Conservation (phyloP, 1,140 invertebrate genomes). For the Heliconius congener region DNA sequence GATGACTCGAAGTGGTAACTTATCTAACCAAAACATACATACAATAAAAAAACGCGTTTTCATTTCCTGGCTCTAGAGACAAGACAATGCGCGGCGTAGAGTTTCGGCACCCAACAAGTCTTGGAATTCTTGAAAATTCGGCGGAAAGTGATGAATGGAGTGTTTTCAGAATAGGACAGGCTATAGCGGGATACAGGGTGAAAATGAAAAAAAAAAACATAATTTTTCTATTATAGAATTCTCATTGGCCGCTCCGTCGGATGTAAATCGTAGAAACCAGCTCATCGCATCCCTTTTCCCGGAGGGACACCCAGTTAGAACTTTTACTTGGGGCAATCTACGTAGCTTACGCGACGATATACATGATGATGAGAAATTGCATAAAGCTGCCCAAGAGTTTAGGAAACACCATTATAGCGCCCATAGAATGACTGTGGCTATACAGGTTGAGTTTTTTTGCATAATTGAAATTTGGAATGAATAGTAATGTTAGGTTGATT, state of each 20-base stretch:
- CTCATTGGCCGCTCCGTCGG: constrained; percentile 86
- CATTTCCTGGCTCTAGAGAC: no score
- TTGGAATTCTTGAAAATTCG: constrained; percentile 78
- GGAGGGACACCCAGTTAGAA: constrained; percentile 86
- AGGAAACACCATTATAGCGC: constrained; percentile 92
- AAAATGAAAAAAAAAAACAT: not conserved
- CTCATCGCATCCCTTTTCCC: constrained; percentile 86
- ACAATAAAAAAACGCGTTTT: not conserved
- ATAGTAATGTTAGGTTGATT: no score
- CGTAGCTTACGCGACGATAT: constrained; percentile 87
- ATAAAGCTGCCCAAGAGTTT: constrained; percentile 88
- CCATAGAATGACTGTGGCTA: constrained; percentile 92
- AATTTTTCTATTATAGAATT: constrained; percentile 84
- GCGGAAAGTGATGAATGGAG: no score
- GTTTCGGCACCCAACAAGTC: constrained; percentile 37
- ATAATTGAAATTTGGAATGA: no score
- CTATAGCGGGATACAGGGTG: no score
- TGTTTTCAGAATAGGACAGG: not conserved
- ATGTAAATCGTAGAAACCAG: constrained; percentile 87
- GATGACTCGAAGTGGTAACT: no score
- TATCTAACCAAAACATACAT: no score
- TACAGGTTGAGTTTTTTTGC: constrained; percentile 80
- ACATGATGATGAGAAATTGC: constrained; percentile 83
- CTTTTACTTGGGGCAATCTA: constrained; percentile 93
- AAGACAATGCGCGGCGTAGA: no score